phyloP scores from a whole-genome alignment of 2,888 invertebrate genomes.

The Limenitis camilla region DNA sequence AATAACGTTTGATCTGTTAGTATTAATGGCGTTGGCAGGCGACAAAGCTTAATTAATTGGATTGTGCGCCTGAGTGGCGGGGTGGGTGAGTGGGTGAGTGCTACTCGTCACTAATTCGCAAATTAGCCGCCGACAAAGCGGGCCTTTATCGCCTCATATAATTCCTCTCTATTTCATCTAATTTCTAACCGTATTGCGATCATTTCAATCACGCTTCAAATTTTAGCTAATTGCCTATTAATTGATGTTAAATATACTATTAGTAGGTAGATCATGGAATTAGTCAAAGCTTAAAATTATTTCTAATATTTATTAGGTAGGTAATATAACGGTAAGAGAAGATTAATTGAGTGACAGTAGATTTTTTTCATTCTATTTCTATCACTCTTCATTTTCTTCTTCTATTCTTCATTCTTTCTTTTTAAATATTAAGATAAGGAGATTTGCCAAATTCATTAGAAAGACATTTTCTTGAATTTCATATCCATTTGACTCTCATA shows the following conservation, averaged over 20 bases:
- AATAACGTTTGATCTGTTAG: neutral
- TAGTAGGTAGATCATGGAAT: neutral
- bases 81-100: constrained; percentile 28
- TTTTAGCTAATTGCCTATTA: constrained; percentile 1
- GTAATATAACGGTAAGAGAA: no score
- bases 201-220: constrained; percentile 21
- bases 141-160: constrained; percentile 47
- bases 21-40: constrained; percentile 21
- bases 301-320: no score
- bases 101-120: constrained; percentile 59
- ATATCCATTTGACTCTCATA: no score
- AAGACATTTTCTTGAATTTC: no score
- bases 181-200: constrained; percentile 35
- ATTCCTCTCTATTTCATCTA: constrained; percentile 47
- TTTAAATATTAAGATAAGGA: no score
- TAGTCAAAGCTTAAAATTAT: neutral
- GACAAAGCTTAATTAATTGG: constrained; percentile 63
- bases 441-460: no score
- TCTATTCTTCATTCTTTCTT: no score
- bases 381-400: no score
- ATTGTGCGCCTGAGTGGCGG: constrained; percentile 48
- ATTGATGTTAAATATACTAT: constrained; percentile 2
- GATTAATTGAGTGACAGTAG: no score
- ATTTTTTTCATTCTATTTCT: no score
- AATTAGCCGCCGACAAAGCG: constrained; percentile 59